Base-by-base conservation (phyloP, 1,140 invertebrate species). In the Thaumetopoea pityocampa region DNA sequence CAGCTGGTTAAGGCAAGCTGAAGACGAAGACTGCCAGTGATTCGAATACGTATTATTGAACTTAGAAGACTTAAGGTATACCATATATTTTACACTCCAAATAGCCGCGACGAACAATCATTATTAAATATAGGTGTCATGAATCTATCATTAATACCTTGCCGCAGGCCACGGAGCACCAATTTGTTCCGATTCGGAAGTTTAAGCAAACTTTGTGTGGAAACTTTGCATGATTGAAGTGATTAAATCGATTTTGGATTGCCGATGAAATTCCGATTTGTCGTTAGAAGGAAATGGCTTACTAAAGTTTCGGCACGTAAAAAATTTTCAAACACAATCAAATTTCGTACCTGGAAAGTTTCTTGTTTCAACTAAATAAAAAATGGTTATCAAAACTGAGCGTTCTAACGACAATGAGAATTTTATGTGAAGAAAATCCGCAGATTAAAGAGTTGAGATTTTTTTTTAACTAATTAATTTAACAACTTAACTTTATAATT, bases 191-290 rank as follows among this genome's bases (percentile, higher is more conserved):
- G 78, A 74, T 77, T 67, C 62, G 54, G 40, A 74, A 78, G 60
- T 77, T 71, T 61, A 72, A 65, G 52, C 63, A 74, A 81, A 78
- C 69, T 81, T 81, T 71, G 69, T 65, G 57, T 40, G 58, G 34
- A 59, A 74, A 81, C 62, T 78, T 77, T 66, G 70, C 62, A 70
- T 77, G 76, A 77, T 74, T 78, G 65, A 58, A 51, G 68, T 76
- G 71, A 81, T 77, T 80, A 69, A 73, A 78, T 77, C 73, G 73
- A 73, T 81, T 80, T 76, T 60, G 43, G 64, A 77, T 78, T 77
- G 73, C 71, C 68, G 63, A 65, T 70, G 60, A 67, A 64, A 73
- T 69, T 67, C 59, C 58, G 71, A 78, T 74, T 67, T 61, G 62
- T 77, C 69, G 77, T 77, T 72, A 74, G 59, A 62, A 51, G 56